phyloP scores from a whole-genome alignment of 2,888 invertebrate species.

The Latrodectus hesperus region DNA sequence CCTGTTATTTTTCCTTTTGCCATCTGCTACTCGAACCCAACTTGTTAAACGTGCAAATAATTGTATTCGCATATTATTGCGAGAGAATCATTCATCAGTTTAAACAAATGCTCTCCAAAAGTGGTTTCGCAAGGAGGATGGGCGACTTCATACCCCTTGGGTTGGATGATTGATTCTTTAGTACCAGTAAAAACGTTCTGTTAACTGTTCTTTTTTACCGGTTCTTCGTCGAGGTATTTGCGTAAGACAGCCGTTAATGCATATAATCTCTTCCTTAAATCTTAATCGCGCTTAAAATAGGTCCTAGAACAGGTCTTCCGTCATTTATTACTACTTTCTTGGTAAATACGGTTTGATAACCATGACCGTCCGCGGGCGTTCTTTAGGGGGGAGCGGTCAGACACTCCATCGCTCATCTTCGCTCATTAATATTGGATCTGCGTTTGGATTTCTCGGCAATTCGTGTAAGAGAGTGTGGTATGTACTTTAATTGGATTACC shows the following conservation, averaged over 20 bases:
- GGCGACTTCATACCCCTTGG: neutral
- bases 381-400: neutral
- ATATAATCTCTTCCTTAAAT: constrained; percentile 20
- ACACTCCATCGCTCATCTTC: neutral
- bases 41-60: no score
- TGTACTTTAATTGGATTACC: no score
- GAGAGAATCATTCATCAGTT: neutral
- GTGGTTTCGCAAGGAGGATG: constrained; percentile 1
- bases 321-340: neutral
- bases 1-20: no score
- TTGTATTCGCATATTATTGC: no score
- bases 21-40: no score
- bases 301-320: neutral
- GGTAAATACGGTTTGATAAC: neutral
- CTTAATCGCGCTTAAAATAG: constrained; percentile 19
- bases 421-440: no score
- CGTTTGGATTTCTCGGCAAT: no score
- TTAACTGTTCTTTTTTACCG: neutral
- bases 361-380: neutral
- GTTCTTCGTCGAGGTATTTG: constrained; percentile 9
- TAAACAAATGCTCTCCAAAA: neutral
- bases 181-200: neutral
- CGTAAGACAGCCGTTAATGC: constrained; percentile 15
- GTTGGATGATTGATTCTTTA: neutral
- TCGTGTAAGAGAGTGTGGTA: no score